Percentiles rank a stretch among this genome's conserved stretches.
These are phyloP conservation scores for Onychomys arenicola DNA, from an alignment of 2,797 vertebrate species.

Conservation along the genomic window DNA sequence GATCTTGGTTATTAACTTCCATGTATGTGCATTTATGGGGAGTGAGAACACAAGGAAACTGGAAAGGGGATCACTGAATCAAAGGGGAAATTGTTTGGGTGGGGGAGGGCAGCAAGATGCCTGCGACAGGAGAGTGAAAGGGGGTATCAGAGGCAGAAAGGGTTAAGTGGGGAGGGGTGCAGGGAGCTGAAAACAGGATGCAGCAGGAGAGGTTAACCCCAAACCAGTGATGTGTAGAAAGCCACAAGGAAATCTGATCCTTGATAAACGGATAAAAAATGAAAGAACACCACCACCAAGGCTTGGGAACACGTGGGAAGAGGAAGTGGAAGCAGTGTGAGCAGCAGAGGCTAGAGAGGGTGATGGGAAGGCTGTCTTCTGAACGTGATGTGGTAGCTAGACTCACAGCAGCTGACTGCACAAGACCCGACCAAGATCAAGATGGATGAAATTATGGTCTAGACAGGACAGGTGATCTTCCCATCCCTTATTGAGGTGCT, in stretches of 20 bases:
- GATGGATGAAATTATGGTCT: too few species aligned
- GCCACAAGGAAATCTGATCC: background rate
- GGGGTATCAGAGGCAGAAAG: background rate
- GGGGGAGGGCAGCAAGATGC: background rate
- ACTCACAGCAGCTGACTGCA: background rate
- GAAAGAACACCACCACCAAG: background rate
- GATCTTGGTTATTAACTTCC: background rate
- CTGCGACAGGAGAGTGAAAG: background rate
- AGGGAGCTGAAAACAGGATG: background rate
- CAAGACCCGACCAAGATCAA: background rate
- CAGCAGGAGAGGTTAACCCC: background rate
- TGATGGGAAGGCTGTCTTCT: background rate
- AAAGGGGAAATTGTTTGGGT: background rate
- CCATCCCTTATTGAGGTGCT: background rate
- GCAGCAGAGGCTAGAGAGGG: background rate
- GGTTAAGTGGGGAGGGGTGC: background rate
- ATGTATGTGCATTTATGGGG: background rate
- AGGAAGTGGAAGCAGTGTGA: background rate
- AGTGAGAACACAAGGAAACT: background rate
- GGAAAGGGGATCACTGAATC: background rate
- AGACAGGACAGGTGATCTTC: background rate
- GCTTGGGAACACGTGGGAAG: background rate
- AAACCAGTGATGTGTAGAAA: background rate
- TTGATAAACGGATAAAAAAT: background rate
- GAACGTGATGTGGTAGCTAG: background rate